Evolutionary conservation across 1,140 invertebrate genomes (phyloP).

Genomic region (Aethina tumida): DNA sequence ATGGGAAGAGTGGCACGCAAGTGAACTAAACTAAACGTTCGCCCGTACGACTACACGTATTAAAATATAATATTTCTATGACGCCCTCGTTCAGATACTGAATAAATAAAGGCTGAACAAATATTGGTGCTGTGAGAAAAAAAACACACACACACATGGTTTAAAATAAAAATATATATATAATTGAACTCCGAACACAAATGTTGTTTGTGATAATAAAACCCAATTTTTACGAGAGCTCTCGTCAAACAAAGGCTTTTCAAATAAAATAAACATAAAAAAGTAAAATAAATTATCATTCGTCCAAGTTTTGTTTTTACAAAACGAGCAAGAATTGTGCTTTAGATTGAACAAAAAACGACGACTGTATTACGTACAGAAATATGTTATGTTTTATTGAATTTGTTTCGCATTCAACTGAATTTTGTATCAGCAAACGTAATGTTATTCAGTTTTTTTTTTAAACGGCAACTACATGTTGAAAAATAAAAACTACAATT

Average conservation of each 20-base stretch:
- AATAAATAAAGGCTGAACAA: slow-evolving; percentile 24
- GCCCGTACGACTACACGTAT: no score
- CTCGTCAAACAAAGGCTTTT: slow-evolving; percentile 31
- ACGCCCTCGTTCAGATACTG: slow-evolving; percentile 12
- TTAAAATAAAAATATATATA: slow-evolving; percentile 17
- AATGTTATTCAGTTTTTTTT: slow-evolving; percentile 13
- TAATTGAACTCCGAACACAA: slow-evolving; percentile 19
- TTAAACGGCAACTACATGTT: slow-evolving; percentile 10
- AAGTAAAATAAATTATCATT: slow-evolving; percentile 32
- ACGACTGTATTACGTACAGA: slow-evolving; percentile 18
- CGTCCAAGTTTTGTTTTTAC: slow-evolving; percentile 29
- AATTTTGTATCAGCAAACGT: slow-evolving; percentile 16
- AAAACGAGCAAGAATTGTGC: slow-evolving; percentile 20
- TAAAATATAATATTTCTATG: not conserved
- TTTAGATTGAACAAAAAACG: slow-evolving; percentile 22
- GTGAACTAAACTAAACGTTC: no score
- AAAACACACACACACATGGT: slow-evolving; percentile 21
- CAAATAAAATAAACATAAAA: slow-evolving; percentile 30
- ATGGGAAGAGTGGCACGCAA: no score
- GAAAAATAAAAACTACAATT: no score
- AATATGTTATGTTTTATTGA: slow-evolving; percentile 22
- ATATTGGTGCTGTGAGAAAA: slow-evolving; percentile 21
- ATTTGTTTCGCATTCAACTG: slow-evolving; percentile 18
- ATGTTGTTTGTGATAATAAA: slow-evolving; percentile 25
- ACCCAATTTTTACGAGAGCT: slow-evolving; percentile 31